Percentiles rank a stretch among this genome's conserved stretches.
phyloP scores from a whole-genome alignment of 1,140 invertebrate species.

The Neodiprion fabricii region DNA sequence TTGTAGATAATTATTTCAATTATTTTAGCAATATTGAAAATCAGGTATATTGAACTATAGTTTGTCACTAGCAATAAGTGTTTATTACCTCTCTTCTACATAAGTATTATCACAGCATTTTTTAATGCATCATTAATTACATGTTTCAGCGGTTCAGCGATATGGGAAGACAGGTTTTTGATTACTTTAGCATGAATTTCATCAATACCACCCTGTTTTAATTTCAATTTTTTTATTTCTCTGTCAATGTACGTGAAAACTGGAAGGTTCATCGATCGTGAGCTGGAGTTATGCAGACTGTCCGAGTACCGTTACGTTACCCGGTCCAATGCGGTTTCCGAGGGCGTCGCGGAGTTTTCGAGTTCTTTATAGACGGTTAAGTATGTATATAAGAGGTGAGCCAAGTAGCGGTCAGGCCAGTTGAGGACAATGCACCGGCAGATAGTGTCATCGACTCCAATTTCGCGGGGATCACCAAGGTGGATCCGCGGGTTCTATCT shows the following conservation, averaged over 20 bases:
- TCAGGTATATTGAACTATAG: too few relatives aligned
- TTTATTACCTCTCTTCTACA: too few relatives aligned
- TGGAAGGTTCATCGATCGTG: too few relatives aligned
- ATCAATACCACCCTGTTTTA: not conserved
- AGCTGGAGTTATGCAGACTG: too few relatives aligned
- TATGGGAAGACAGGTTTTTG: constrained; percentile 4
- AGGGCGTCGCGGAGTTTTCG: too few relatives aligned
- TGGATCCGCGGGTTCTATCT: not conserved
- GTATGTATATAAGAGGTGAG: not conserved
- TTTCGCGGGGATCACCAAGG: not conserved
- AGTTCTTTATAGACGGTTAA: too few relatives aligned
- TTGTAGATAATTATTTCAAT: not conserved
- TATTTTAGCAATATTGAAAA: too few relatives aligned
- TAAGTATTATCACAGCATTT: too few relatives aligned
- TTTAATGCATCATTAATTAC: constrained; percentile 3
- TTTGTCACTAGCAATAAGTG: too few relatives aligned
- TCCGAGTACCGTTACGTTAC: too few relatives aligned
- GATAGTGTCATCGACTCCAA: not conserved
- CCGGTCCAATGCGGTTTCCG: too few relatives aligned
- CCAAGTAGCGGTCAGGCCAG: not conserved
- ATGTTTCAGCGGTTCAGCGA: constrained; percentile 4
- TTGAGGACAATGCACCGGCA: not conserved
- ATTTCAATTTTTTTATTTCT: not conserved
- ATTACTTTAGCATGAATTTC: not conserved
- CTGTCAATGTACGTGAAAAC: not conserved